These are phyloP conservation scores for Petrocephalus sullivani DNA, from an alignment of 2,797 vertebrate species.

Conservation along the genomic window DNA sequence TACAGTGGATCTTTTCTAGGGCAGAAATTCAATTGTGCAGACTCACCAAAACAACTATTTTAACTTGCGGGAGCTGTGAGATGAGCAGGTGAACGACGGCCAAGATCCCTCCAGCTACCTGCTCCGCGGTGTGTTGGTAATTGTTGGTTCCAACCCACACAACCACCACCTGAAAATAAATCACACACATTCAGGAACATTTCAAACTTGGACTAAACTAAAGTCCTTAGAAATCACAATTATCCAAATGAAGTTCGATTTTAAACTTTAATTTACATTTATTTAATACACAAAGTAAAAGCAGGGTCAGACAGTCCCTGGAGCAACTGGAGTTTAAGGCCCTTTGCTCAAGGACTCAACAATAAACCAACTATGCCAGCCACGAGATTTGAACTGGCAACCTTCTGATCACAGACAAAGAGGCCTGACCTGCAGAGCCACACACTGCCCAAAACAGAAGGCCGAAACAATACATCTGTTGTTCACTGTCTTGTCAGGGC, in stretches of 20 bases:
- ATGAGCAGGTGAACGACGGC: conserved; percentile 80
- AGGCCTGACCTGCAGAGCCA: background rate
- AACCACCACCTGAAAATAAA: conserved; percentile 75
- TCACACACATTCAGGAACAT: background rate
- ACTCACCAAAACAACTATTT: conserved; percentile 89
- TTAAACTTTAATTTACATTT: background rate
- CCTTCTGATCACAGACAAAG: background rate
- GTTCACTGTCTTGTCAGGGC: background rate
- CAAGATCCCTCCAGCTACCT: conserved; percentile 86
- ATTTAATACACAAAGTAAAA: background rate
- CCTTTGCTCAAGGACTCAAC: background rate
- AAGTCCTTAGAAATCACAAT: background rate
- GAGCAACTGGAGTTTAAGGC: background rate
- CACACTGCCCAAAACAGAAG: background rate
- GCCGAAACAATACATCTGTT: background rate
- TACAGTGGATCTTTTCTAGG: background rate
- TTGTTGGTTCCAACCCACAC: conserved; percentile 98
- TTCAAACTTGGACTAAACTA: background rate
- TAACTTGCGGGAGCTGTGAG: conserved; percentile 78
- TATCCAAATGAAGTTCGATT: background rate
- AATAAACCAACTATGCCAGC: background rate
- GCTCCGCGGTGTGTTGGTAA: conserved; percentile 83
- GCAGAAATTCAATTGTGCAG: background rate
- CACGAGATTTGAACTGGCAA: background rate
- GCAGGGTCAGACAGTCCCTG: background rate